Evolutionary conservation across 2,113 vertebrate species (phyloP).

Genomic region (Poicephalus meyeri): DNA sequence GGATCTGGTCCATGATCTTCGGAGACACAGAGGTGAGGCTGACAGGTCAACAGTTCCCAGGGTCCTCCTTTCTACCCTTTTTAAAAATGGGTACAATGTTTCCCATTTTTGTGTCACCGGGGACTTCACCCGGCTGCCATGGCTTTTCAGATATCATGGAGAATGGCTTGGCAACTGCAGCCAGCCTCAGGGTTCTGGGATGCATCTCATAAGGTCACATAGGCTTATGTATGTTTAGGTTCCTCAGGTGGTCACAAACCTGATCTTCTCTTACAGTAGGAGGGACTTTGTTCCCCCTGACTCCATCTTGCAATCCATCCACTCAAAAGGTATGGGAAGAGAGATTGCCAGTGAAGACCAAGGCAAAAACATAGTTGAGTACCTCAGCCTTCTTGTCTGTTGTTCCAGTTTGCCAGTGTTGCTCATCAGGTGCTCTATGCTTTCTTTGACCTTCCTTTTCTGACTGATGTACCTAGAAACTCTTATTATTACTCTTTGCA

Average conservation of each 20-base stretch:
- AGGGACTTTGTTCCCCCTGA: background rate
- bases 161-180: background rate
- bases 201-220: background rate
- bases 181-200: background rate
- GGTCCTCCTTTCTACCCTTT: background rate
- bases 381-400: background rate
- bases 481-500: background rate
- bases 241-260: background rate
- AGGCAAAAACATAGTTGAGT: background rate
- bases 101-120: background rate
- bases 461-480: background rate
- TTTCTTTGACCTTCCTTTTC: background rate
- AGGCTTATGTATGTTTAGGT: background rate
- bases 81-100: background rate
- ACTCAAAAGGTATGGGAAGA: background rate
- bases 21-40: background rate
- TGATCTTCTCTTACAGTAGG: background rate
- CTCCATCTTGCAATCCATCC: background rate
- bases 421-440: background rate
- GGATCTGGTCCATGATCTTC: background rate
- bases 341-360: background rate
- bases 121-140: background rate
- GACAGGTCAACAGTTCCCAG: background rate
- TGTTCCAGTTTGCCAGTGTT: background rate
- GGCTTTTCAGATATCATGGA: background rate